Evolutionary conservation across 2,797 vertebrate species (phyloP).

Genomic region (Microcaecilia unicolor): DNA sequence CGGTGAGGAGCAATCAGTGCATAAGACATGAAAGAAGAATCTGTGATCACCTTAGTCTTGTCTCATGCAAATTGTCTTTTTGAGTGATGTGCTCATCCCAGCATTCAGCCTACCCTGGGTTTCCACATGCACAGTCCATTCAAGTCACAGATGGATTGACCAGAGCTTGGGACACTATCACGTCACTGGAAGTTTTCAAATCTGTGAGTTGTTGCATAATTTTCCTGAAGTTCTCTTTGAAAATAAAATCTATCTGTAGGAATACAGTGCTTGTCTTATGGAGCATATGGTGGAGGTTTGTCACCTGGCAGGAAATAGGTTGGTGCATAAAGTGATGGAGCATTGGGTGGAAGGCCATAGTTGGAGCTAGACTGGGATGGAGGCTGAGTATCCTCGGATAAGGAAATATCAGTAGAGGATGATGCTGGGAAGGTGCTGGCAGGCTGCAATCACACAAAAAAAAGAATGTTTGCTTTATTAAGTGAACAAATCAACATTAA

Average conservation of each 20-base stretch:
- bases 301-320: conserved; percentile 66
- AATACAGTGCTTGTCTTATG: conserved; percentile 51
- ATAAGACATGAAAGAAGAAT: neutral
- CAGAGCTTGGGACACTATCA: too few relatives aligned
- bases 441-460: conserved; percentile 54
- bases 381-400: conserved; percentile 52
- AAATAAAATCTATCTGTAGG: too few relatives aligned
- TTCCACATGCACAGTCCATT: too few relatives aligned
- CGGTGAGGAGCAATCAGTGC: neutral
- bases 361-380: conserved; percentile 55
- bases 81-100: neutral
- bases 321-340: conserved; percentile 59
- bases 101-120: neutral
- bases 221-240: too few relatives aligned
- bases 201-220: too few relatives aligned
- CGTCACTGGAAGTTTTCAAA: too few relatives aligned
- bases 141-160: too few relatives aligned
- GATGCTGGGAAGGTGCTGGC: conserved; percentile 56
- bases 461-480: conserved; percentile 6
- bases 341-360: conserved; percentile 63
- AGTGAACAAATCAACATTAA: neutral
- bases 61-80: neutral
- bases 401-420: conserved; percentile 49
- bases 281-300: conserved; percentile 86
- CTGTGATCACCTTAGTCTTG: neutral